Conservation (phyloP, 2,888 invertebrate genomes). For the Sepioteuthis lessoniana region DNA sequence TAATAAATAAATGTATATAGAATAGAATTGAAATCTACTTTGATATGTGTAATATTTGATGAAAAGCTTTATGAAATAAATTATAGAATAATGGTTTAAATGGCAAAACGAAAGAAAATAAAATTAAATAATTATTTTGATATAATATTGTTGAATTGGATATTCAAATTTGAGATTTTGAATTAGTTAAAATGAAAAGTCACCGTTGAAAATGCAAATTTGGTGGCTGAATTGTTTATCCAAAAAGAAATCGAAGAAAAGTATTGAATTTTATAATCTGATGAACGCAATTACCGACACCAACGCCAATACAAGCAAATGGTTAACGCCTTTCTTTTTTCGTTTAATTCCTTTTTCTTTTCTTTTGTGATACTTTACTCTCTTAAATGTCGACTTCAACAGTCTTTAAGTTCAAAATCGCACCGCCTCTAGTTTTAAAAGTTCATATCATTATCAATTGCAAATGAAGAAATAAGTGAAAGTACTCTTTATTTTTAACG, state of each 20-base stretch:
- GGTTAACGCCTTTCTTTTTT: rapidly evolving
- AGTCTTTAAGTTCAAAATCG: too few species aligned
- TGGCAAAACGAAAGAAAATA: not conserved
- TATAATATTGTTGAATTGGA: not conserved
- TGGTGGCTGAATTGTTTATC: not conserved
- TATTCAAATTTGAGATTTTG: not conserved
- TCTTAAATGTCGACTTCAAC: too few species aligned
- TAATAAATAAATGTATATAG: not conserved
- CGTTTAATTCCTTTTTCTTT: too few species aligned
- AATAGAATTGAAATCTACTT: not conserved
- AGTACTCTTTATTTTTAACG: too few species aligned
- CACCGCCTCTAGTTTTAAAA: too few species aligned
- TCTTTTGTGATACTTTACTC: too few species aligned
- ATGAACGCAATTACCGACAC: too few species aligned
- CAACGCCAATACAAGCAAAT: too few species aligned
- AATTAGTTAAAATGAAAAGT: not conserved
- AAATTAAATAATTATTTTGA: not conserved
- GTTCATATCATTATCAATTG: too few species aligned
- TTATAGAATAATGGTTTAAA: not conserved
- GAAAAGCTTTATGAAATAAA: not conserved
- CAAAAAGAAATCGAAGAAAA: not conserved
- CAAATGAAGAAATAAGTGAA: too few species aligned
- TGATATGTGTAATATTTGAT: not conserved
- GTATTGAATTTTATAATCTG: not conserved
- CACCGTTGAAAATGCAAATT: not conserved